Evolutionary conservation across 2,113 vertebrate genomes (phyloP).

Genomic region (Trogon surrucura): DNA sequence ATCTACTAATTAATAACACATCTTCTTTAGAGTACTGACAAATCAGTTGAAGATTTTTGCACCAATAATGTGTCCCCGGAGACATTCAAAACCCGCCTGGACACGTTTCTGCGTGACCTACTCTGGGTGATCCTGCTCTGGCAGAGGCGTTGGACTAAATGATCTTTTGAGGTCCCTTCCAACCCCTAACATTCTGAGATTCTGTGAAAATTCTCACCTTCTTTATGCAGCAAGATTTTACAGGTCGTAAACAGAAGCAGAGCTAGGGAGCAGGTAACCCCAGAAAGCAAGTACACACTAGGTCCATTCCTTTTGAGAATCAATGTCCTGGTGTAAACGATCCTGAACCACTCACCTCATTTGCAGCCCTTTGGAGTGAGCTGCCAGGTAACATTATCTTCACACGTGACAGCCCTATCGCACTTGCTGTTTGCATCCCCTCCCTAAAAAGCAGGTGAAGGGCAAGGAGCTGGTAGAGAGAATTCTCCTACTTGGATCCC

Average conservation of each 20-base stretch:
- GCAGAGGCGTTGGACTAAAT: too few species aligned
- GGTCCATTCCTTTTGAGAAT: background rate
- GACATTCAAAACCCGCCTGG: too few species aligned
- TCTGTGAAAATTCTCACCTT: background rate
- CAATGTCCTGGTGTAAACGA: background rate
- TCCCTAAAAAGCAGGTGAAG: background rate
- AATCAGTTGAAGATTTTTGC: background rate
- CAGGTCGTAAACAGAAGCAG: background rate
- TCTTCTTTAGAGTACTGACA: background rate
- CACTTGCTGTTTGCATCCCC: background rate
- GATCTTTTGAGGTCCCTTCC: too few species aligned
- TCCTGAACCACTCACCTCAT: background rate
- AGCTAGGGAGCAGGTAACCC: background rate
- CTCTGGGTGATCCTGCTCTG: too few species aligned
- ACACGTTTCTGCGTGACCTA: too few species aligned
- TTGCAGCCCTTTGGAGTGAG: background rate
- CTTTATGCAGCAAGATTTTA: background rate
- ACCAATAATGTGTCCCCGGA: background rate
- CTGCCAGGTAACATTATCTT: background rate
- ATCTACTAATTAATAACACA: background rate
- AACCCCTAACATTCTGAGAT: too few species aligned
- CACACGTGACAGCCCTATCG: background rate
- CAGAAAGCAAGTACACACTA: background rate
- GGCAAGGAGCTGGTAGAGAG: background rate
- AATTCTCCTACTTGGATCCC: background rate